Evolutionary conservation across 2,113 vertebrate species (phyloP).

Genomic region (Myotis davidii): DNA sequence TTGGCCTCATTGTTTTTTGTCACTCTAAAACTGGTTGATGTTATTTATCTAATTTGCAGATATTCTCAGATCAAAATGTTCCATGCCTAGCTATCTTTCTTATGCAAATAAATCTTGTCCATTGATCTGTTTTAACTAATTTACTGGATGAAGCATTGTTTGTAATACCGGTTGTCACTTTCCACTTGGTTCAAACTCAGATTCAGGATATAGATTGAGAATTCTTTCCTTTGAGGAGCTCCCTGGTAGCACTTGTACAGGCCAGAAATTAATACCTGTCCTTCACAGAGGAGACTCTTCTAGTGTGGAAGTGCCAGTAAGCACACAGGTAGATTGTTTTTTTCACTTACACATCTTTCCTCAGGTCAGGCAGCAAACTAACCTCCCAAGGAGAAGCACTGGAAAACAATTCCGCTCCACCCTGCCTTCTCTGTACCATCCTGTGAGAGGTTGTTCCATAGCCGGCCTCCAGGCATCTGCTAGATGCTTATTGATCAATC

Average conservation of each 20-base stretch:
- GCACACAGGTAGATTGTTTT: not conserved
- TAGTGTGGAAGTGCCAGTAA: not conserved
- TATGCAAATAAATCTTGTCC: not conserved
- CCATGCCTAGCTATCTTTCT: not conserved
- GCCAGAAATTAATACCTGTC: not conserved
- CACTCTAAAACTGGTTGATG: not conserved
- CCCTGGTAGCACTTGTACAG: not conserved
- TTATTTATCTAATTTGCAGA: not conserved
- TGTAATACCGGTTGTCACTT: not conserved
- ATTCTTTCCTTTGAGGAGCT: not conserved
- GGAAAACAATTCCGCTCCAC: not conserved
- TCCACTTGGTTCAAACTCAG: slow-evolving; percentile 2
- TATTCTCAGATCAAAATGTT: not conserved
- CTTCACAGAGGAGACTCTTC: not conserved
- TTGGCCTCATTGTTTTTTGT: not conserved
- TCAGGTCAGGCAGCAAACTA: not conserved
- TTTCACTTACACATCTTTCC: slow-evolving; percentile 14
- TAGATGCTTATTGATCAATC: not conserved
- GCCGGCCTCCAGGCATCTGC: not conserved
- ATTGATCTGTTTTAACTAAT: not conserved
- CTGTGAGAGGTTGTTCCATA: slow-evolving; percentile 19
- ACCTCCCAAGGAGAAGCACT: slow-evolving; percentile 6
- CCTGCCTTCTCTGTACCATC: not conserved
- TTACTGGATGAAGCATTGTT: not conserved
- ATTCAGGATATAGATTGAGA: not conserved